phyloP scores from a whole-genome alignment of 2,888 invertebrate species.

The Pharmacophagus antenor region DNA sequence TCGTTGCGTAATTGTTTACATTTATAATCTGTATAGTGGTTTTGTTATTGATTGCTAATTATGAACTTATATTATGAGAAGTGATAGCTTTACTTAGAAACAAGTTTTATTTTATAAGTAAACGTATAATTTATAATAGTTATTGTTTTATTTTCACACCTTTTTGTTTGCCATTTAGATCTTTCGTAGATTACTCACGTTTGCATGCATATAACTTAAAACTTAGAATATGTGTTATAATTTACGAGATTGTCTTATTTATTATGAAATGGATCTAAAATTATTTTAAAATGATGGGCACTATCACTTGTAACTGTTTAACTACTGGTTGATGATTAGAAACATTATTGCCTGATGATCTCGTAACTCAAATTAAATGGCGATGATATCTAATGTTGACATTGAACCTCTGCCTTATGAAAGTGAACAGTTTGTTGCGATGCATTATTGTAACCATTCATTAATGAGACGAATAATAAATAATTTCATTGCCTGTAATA shows the following conservation, averaged over 20 bases:
- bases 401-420: too few species aligned
- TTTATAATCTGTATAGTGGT: slow-evolving; percentile 64
- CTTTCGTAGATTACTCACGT: slow-evolving; percentile 54
- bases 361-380: too few species aligned
- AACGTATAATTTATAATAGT: slow-evolving; percentile 65
- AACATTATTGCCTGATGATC: too few species aligned
- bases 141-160: slow-evolving; percentile 69
- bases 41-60: slow-evolving; percentile 74
- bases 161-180: slow-evolving; percentile 50
- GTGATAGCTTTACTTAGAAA: slow-evolving; percentile 79
- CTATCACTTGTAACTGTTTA: too few species aligned
- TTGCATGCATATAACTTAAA: slow-evolving; percentile 44
- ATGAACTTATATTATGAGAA: slow-evolving; percentile 61
- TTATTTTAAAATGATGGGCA: too few species aligned
- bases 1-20: slow-evolving; percentile 53
- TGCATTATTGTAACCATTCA: too few species aligned
- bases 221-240: not conserved
- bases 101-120: slow-evolving; percentile 72
- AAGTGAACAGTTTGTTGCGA: too few species aligned
- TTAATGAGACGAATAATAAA: too few species aligned
- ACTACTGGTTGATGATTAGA: too few species aligned
- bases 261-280: too few species aligned
- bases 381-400: too few species aligned
- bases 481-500: too few species aligned
- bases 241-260: not conserved